Conservation (phyloP, 2,113 vertebrate genomes). For the Telmatochromis sp. region DNA sequence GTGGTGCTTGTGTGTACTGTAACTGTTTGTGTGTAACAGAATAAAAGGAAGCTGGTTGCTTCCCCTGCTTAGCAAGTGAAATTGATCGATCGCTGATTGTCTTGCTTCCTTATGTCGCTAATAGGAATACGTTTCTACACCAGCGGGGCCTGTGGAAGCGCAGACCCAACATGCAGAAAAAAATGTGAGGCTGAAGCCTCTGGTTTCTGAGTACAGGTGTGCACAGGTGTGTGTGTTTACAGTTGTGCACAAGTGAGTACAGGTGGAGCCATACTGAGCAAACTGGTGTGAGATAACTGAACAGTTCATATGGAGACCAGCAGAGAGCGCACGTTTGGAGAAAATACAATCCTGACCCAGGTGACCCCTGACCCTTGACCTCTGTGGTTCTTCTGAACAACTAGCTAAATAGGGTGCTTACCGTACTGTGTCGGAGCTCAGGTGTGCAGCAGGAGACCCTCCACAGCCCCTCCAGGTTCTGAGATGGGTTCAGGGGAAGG, state of each 20-base stretch:
- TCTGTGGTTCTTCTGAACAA: not conserved
- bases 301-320: not conserved
- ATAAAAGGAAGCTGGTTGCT: not conserved
- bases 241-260: not conserved
- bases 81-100: not conserved
- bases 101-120: not conserved
- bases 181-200: not conserved
- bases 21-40: not conserved
- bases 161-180: not conserved
- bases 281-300: not conserved
- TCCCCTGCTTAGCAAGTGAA: not conserved
- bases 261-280: not conserved
- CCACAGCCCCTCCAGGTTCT: constrained; percentile 87
- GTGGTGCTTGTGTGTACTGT: not conserved
- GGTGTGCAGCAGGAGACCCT: constrained; percentile 75
- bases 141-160: not conserved
- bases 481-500: constrained; percentile 72
- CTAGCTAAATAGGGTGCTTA: not conserved
- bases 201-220: not conserved
- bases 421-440: not conserved
- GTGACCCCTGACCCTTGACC: not conserved
- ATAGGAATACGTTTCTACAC: not conserved
- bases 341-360: not conserved
- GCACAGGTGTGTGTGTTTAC: not conserved
- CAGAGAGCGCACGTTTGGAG: not conserved